Base-by-base conservation (phyloP, 1,140 invertebrate species). In the Drusus annulatus region DNA sequence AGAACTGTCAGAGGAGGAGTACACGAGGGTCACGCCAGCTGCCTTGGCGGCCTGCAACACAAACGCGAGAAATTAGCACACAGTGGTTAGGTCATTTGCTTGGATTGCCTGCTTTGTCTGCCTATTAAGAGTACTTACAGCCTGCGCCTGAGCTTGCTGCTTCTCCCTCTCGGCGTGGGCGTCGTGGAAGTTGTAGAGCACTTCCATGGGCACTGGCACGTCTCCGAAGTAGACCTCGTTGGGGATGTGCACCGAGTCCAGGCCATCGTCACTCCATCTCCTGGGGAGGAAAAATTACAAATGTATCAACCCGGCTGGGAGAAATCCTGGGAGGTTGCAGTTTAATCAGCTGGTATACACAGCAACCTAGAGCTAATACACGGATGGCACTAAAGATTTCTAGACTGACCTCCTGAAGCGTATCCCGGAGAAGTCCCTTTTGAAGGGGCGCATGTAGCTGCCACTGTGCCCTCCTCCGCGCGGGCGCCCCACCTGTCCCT, bases 161-260 rank as follows among this genome's bases (percentile, higher is more conserved):
- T 84, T 82, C 85, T 90, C 89, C 52, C 87, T 81, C 84, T 90
- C 89, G 0, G 88, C 87, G 82, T 89, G 86, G 7, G 89, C 86
- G 85, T 90, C 89, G 85, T 89, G 88, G 85, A 89, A 90, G 86
- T 90, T 90, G 85, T 86, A 86, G 51, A 90, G 84, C 73, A 90
- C 87, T 58, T 88, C 86, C 81, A 86, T 86, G 5, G 89, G 86
- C 51, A 90, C 89, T 6, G 88, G 88, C 69, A 89, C 88, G 84
- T 90, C 89, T 65, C 89, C 89, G 85, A 90, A 90, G 86, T 89
- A 90, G 28, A 90, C 88, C 81, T 90, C 89, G 85, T 90, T 90
- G 45, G 89, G 88, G 71, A 90, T 90, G 85, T 89, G 88, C 21
- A 88, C 87, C 50, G 89, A 89, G 83, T 90, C 89, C 23, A 89